Evolutionary conservation across 2,113 vertebrate species (phyloP).

Genomic region (Sporophila hypoxantha): DNA sequence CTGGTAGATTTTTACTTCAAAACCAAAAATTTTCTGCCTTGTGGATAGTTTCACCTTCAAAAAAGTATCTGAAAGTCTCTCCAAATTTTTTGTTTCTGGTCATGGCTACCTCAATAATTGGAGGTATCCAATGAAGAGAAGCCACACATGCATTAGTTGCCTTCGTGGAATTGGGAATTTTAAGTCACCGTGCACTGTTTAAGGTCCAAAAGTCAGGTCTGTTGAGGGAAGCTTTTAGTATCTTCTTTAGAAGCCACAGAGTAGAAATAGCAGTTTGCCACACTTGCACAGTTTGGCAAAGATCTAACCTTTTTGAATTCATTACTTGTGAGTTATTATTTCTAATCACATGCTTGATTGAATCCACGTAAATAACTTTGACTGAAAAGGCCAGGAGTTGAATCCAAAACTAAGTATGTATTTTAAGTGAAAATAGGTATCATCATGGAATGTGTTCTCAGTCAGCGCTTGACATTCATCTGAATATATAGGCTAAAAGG

Average conservation of each 20-base stretch:
- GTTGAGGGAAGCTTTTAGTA: background rate
- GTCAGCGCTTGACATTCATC: constrained; percentile 47
- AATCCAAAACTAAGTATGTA: constrained; percentile 63
- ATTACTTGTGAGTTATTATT: constrained; percentile 70
- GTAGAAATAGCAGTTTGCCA: constrained; percentile 37
- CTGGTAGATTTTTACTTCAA: background rate
- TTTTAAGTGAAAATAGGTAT: constrained; percentile 68
- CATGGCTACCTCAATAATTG: background rate
- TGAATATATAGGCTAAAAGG: constrained; percentile 25
- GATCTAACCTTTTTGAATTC: constrained; percentile 67
- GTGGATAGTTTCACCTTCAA: background rate
- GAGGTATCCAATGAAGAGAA: background rate
- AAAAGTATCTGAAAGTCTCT: background rate
- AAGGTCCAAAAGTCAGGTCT: background rate
- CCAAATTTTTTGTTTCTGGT: background rate
- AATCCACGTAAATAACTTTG: constrained; percentile 64
- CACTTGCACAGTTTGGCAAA: constrained; percentile 39
- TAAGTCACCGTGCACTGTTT: constrained; percentile 13
- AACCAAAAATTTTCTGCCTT: background rate
- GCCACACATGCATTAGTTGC: background rate
- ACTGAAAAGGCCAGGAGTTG: constrained; percentile 64
- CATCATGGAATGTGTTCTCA: constrained; percentile 55
- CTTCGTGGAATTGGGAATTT: background rate
- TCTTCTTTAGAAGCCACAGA: constrained; percentile 22
- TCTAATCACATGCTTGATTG: constrained; percentile 71